Conservation (phyloP, 2,888 invertebrate genomes). For the Phortica okadai region DNA sequence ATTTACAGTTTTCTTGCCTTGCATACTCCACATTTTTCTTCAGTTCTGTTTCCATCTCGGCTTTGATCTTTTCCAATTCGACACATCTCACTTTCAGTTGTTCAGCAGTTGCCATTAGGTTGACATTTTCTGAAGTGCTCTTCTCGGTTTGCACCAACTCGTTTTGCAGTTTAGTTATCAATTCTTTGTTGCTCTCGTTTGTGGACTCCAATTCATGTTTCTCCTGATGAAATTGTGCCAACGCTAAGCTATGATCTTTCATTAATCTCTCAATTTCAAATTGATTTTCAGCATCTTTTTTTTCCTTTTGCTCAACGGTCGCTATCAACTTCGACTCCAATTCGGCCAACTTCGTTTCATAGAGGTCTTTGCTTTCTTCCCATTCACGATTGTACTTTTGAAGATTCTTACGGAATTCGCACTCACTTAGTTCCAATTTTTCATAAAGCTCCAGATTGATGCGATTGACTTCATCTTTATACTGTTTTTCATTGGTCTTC, state of each 20-base stretch:
- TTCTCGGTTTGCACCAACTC: constrained; percentile 37
- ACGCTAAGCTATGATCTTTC: constrained; percentile 36
- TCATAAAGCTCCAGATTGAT: constrained; percentile 56
- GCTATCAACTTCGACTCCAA: constrained; percentile 42
- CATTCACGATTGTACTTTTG: constrained; percentile 60
- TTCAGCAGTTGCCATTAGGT: constrained; percentile 40
- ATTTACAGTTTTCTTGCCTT: background rate
- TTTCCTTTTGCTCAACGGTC: constrained; percentile 37
- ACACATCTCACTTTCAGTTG: constrained; percentile 13
- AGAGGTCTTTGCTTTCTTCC: constrained; percentile 51
- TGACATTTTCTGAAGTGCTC: constrained; percentile 31
- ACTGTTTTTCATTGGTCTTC: constrained; percentile 41
- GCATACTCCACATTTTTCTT: background rate
- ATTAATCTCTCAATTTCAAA: constrained; percentile 37
- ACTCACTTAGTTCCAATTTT: constrained; percentile 60
- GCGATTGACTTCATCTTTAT: constrained; percentile 44
- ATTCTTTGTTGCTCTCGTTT: constrained; percentile 45
- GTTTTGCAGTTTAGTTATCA: constrained; percentile 42
- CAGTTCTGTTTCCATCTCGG: constrained; percentile 1
- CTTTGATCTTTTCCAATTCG: background rate
- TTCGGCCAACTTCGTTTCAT: constrained; percentile 47
- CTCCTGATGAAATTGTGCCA: constrained; percentile 42
- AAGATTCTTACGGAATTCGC: constrained; percentile 57
- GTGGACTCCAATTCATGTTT: constrained; percentile 50
- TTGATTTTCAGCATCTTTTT: constrained; percentile 6